Base-by-base conservation (phyloP, 1,140 invertebrate species). In the Brachionus plicatilis region DNA sequence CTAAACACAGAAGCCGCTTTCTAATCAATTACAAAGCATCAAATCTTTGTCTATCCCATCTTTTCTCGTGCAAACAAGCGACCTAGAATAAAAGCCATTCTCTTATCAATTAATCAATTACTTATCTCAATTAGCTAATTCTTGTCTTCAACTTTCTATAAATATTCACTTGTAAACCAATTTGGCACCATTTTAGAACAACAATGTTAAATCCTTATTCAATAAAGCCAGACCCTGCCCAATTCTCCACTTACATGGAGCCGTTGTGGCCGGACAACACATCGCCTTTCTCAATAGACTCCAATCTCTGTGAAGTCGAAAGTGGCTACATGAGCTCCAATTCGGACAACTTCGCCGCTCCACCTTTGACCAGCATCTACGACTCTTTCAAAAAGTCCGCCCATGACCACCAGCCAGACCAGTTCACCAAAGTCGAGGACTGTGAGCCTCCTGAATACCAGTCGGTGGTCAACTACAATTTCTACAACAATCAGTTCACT, bases 91-190 rank as follows among this genome's bases (percentile, higher is more conserved):
- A 33, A 68, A 24, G 17, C 60, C 33, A 68, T 41, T 33, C 66
- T 68, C 33, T 68, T 68, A 60, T 60, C 53, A 41, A 68, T 68
- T 68, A 68, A 68, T 68, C 66, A 68, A 68, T 68, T 41, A 68
- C 4, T 24, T 68, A 29, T 68, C 24, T 33, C 29, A 41, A 68
- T 33, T 68, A 33, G 29, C 9, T 37, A 68, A 33, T 68, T 68
- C 3, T 33, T 68, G 33, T 20, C 1, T 29, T n/a, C 29, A 14
- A 33, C 33, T 68, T 33, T 68, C 33, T 68, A 68, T 68, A 33
- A 33, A 68, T 68, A 14, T 33, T 68, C 27, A 68, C 29, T 68
- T 12, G 5, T 68, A 33, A 33, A n/a, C 14, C 17, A 53, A 53
- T n/a, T 53, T 5, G 14, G 17, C 47, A 53, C 7, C 17, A n/a